phyloP scores from a whole-genome alignment of 2,797 vertebrate species.

The Sebastiscus albofasciatus region DNA sequence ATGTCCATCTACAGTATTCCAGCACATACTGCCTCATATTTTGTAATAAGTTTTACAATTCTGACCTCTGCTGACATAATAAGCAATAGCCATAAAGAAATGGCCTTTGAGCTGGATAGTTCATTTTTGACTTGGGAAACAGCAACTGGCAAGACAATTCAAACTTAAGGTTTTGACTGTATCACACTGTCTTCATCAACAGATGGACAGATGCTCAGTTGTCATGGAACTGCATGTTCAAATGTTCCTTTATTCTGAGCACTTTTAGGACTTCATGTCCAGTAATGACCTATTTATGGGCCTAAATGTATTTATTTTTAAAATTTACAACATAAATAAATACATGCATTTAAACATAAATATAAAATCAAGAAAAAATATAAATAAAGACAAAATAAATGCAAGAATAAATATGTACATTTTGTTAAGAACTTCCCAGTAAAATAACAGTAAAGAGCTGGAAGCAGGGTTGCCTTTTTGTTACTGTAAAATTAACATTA shows the following conservation, averaged over 20 bases:
- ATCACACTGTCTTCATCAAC: not conserved
- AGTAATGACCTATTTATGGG: not conserved
- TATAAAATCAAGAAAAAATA: too few relatives aligned
- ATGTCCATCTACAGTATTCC: not conserved
- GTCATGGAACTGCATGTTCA: not conserved
- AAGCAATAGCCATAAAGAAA: not conserved
- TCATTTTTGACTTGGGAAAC: not conserved
- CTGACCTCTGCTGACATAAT: constrained; percentile 8
- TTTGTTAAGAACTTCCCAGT: too few relatives aligned
- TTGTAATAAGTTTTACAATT: not conserved
- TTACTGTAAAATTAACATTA: too few relatives aligned
- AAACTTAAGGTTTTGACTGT: not conserved
- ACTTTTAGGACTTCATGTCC: not conserved
- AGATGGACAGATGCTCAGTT: not conserved
- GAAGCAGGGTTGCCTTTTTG: too few relatives aligned
- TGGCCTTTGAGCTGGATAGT: not conserved
- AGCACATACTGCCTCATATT: not conserved
- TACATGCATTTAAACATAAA: too few relatives aligned
- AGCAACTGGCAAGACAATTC: not conserved
- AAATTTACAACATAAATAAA: too few relatives aligned
- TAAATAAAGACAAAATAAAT: too few relatives aligned
- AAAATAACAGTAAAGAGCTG: too few relatives aligned
- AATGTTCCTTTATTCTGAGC: not conserved
- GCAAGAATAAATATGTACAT: too few relatives aligned
- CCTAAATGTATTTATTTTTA: not conserved